Percentiles rank a stretch among this genome's conserved stretches.
Conservation (phyloP, 2,888 invertebrate genomes). For the Theretra japonica region DNA sequence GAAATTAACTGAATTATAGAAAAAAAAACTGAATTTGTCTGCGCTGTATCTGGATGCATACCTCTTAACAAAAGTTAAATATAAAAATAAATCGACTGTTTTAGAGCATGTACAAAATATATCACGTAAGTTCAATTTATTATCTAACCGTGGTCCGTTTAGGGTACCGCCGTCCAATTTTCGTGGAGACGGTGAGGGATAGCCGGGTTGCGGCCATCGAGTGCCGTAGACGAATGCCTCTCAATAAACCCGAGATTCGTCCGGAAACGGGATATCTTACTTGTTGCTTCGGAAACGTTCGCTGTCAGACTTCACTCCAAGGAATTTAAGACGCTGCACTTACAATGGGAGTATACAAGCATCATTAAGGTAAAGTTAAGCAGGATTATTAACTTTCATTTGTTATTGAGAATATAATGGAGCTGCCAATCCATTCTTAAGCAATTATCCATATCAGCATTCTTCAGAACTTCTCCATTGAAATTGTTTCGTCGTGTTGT, state of each 20-base stretch:
- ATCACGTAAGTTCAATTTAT: no score
- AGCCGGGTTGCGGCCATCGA: constrained; percentile 47
- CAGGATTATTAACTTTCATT: background rate
- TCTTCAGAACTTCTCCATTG: background rate
- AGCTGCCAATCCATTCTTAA: background rate
- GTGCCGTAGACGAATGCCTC: constrained; percentile 68
- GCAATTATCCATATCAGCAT: background rate
- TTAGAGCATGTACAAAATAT: no score
- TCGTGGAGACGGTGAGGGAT: constrained; percentile 28
- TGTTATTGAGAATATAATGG: background rate
- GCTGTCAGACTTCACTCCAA: constrained; percentile 35
- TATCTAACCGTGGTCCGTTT: background rate
- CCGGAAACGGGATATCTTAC: constrained; percentile 69
- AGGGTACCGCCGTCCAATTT: constrained; percentile 4
- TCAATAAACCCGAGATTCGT: constrained; percentile 69
- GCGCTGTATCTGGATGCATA: no score
- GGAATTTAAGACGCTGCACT: background rate
- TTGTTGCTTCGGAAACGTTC: constrained; percentile 72
- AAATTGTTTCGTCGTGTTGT: background rate
- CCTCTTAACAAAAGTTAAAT: no score
- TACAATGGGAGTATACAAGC: background rate
- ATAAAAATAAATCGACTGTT: no score
- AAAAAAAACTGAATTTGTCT: no score
- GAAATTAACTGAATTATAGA: no score
- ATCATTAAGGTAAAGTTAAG: background rate